Evolutionary conservation across 1,140 invertebrate genomes (phyloP).

Genomic region (Lucilia sericata): DNA sequence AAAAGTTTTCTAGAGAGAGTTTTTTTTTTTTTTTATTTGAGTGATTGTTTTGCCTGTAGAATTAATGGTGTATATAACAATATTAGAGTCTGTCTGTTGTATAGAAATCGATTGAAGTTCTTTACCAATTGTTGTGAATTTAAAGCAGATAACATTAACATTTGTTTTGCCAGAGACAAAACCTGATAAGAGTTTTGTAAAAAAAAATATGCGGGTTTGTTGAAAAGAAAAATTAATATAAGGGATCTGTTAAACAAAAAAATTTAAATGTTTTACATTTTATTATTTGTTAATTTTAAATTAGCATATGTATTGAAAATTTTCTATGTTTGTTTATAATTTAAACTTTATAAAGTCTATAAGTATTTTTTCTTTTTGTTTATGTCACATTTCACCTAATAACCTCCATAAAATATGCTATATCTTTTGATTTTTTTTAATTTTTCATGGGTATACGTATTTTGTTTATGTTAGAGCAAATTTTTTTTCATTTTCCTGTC

Average conservation of each 20-base stretch:
- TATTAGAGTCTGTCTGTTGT: neutral
- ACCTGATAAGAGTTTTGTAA: neutral
- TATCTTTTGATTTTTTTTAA: neutral
- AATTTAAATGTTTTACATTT: neutral
- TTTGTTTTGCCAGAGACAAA: too few relatives aligned
- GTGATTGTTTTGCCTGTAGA: constrained; percentile 8
- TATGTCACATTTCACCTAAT: constrained; percentile 25
- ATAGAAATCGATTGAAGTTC: neutral
- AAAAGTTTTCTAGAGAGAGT: too few relatives aligned
- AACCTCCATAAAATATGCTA: constrained; percentile 25
- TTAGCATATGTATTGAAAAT: constrained; percentile 23
- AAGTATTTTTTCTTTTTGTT: neutral
- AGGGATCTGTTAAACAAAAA: neutral
- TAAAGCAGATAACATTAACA: neutral
- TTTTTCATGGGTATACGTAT: neutral
- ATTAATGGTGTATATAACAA: constrained; percentile 29
- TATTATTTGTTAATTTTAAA: constrained; percentile 26
- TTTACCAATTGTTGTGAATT: constrained; percentile 30
- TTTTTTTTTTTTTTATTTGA: neutral
- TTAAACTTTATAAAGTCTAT: constrained; percentile 15
- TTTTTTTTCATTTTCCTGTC: neutral
- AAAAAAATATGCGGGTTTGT: constrained; percentile 23
- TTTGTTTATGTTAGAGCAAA: neutral
- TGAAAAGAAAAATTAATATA: neutral
- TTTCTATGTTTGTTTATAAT: constrained; percentile 23